These are phyloP conservation scores for Apamea epomidion DNA, from an alignment of 2,888 invertebrate genomes.

Conservation along the genomic window DNA sequence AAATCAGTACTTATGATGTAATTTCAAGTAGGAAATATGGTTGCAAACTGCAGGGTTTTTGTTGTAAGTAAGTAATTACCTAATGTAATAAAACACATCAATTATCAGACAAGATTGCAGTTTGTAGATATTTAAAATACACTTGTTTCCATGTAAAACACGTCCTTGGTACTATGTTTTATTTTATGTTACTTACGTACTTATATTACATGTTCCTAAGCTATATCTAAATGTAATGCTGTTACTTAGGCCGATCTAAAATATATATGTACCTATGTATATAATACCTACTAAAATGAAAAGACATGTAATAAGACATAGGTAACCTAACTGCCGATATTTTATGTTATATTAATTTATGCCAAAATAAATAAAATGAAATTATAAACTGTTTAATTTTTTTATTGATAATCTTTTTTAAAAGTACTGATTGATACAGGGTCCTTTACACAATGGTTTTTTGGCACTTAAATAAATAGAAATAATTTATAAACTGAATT, in stretches of 20 bases:
- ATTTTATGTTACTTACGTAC: not conserved
- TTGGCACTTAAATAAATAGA: not conserved
- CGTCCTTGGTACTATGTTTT: not conserved
- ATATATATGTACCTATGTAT: not conserved
- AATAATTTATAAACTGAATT: not conserved
- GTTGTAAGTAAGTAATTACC: conserved; percentile 18
- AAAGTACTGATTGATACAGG: conserved; percentile 19
- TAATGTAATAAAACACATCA: conserved; percentile 13
- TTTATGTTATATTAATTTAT: conserved; percentile 34
- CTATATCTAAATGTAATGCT: conserved; percentile 15
- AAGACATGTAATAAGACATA: conserved; percentile 14
- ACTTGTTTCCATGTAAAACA: not conserved
- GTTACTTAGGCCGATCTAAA: conserved; percentile 21
- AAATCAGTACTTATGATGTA: not conserved
- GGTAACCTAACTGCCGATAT: conserved; percentile 23
- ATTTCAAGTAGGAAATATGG: conserved; percentile 13
- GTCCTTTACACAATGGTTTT: not conserved
- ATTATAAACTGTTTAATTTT: conserved; percentile 12
- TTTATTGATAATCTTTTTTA: conserved; percentile 33
- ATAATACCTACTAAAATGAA: conserved; percentile 7
- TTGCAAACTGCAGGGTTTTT: conserved; percentile 28
- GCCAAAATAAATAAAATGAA: conserved; percentile 46
- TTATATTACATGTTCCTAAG: conserved; percentile 21
- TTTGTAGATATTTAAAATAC: conserved; percentile 1
- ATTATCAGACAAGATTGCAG: not conserved